phyloP scores from a whole-genome alignment of 2,113 vertebrate species.

The Pagrus major region DNA sequence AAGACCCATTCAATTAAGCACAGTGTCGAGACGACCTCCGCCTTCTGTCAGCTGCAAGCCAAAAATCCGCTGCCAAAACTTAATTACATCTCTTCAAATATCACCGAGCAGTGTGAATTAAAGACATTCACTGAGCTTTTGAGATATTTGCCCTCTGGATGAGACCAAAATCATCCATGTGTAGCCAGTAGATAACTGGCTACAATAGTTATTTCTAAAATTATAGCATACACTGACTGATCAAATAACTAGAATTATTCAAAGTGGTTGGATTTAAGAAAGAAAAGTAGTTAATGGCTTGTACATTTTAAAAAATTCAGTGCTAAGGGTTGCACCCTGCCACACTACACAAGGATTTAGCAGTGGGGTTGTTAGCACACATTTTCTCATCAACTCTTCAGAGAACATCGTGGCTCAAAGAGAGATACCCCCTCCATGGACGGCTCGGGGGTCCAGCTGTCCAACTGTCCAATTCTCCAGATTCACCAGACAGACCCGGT shows the following conservation, averaged over 20 bases:
- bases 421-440: too few relatives aligned
- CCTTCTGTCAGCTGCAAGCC: not conserved
- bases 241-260: not conserved
- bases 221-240: not conserved
- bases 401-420: too few relatives aligned
- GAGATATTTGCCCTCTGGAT: not conserved
- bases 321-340: too few relatives aligned
- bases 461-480: too few relatives aligned
- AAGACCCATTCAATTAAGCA: not conserved
- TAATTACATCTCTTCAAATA: constrained; percentile 23
- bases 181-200: not conserved
- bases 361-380: not conserved
- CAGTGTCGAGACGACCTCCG: not conserved
- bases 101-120: constrained; percentile 4
- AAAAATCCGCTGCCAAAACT: constrained; percentile 2
- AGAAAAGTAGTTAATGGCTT: not conserved
- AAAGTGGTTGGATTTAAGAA: not conserved
- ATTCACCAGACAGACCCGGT: too few relatives aligned
- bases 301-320: not conserved
- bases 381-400: too few relatives aligned
- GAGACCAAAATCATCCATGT: not conserved
- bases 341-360: not conserved
- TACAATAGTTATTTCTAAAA: not conserved
- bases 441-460: too few relatives aligned
- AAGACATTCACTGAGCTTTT: constrained; percentile 2